Percentiles rank a stretch among this genome's conserved stretches.
These are phyloP conservation scores for Thunnus maccoyii DNA, from an alignment of 2,113 vertebrate genomes.

Conservation along the genomic window DNA sequence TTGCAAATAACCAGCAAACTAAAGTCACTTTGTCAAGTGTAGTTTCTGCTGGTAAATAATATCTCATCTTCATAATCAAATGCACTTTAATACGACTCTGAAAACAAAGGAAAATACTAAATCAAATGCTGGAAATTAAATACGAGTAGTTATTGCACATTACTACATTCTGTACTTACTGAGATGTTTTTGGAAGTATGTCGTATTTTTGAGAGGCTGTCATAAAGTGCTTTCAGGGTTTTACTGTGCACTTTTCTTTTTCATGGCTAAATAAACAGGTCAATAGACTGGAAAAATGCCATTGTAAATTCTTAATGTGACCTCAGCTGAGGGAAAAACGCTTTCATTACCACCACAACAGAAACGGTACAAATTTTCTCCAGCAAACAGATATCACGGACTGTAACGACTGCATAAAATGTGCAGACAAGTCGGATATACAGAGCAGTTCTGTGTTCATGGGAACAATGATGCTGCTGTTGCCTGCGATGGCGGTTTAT, in stretches of 20 bases:
- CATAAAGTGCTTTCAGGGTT: slow-evolving; percentile 34
- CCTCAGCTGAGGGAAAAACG: slow-evolving; percentile 33
- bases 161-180: background rate
- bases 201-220: slow-evolving; percentile 22
- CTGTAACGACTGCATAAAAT: slow-evolving; percentile 18
- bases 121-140: background rate
- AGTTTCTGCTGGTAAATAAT: slow-evolving; percentile 22
- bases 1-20: slow-evolving; percentile 25
- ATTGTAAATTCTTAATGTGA: slow-evolving; percentile 66
- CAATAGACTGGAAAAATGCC: slow-evolving; percentile 51
- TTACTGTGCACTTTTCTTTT: slow-evolving; percentile 44
- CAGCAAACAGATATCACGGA: slow-evolving; percentile 15
- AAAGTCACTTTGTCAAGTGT: slow-evolving; percentile 32
- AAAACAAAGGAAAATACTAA: background rate
- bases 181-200: slow-evolving; percentile 14
- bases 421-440: slow-evolving; percentile 10
- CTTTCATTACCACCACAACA: slow-evolving; percentile 33
- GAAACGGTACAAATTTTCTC: slow-evolving; percentile 20
- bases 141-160: background rate
- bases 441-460: background rate
- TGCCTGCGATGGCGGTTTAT: slow-evolving; percentile 17
- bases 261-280: slow-evolving; percentile 55
- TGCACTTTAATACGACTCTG: background rate
- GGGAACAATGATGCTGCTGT: background rate
- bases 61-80: background rate